A percentile compares a stretch with the other conserved stretches of the same genome.
phyloP scores from a whole-genome alignment of 2,113 vertebrate genomes.

The Megaptera novaeangliae region DNA sequence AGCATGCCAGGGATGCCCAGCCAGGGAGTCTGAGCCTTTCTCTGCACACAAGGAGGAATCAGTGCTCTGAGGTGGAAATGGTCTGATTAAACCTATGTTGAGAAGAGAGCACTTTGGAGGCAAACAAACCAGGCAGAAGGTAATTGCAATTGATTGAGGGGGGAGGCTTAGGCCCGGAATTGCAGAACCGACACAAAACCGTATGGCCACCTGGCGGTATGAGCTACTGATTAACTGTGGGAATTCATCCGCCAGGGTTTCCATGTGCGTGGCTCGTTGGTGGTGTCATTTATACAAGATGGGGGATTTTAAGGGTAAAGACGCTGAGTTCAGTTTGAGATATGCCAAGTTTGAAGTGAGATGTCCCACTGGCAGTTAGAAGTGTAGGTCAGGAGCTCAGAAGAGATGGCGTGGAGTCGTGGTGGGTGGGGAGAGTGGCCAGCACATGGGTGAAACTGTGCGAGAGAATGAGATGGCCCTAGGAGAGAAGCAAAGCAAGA shows the following conservation, averaged over 20 bases:
- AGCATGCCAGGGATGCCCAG: background rate
- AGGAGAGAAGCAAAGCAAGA: background rate
- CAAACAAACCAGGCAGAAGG: background rate
- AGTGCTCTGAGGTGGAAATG: too few relatives aligned
- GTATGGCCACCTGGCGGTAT: accelerated
- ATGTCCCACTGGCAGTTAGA: background rate
- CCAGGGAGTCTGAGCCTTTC: background rate
- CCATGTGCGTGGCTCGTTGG: background rate
- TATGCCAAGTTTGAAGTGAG: background rate
- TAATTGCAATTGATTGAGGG: background rate
- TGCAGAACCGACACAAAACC: background rate
- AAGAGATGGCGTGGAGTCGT: background rate
- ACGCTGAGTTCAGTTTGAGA: background rate
- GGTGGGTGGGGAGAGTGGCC: background rate
- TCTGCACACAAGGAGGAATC: background rate
- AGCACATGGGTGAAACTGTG: background rate
- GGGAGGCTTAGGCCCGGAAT: background rate
- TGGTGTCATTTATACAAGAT: background rate
- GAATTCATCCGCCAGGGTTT: background rate
- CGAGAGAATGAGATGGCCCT: background rate
- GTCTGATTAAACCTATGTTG: background rate
- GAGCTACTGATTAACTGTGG: background rate
- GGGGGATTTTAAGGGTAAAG: background rate
- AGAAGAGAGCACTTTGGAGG: background rate
- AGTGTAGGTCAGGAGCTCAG: background rate